phyloP scores from a whole-genome alignment of 2,113 vertebrate species.

The Columba livia region DNA sequence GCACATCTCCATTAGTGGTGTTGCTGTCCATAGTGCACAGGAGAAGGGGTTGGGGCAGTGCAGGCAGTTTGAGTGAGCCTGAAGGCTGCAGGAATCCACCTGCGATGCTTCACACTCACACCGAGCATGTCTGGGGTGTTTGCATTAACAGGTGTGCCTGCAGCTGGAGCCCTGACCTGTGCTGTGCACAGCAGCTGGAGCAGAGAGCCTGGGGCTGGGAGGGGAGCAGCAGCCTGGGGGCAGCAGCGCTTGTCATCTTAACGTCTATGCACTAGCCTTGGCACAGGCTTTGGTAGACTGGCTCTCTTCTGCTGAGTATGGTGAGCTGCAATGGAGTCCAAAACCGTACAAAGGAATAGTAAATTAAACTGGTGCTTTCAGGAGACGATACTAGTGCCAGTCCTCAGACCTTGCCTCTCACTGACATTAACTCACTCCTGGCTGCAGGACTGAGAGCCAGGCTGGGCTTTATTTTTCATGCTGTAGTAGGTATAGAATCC shows the following conservation, averaged over 20 bases:
- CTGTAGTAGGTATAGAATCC: not conserved
- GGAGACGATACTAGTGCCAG: not conserved
- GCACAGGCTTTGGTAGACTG: not conserved
- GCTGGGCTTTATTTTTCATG: not conserved
- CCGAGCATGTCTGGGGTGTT: fast-evolving
- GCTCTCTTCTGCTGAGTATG: not conserved
- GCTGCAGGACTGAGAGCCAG: not conserved
- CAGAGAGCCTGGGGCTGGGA: not conserved
- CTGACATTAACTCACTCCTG: not conserved
- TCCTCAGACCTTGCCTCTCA: not conserved
- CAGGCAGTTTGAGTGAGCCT: fast-evolving
- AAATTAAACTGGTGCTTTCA: not conserved
- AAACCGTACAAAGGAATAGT: not conserved
- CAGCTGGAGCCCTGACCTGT: fast-evolving
- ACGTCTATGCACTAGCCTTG: fast-evolving
- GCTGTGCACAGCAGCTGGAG: fast-evolving
- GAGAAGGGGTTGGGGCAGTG: not conserved
- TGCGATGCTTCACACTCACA: fast-evolving
- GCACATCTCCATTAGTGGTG: fast-evolving
- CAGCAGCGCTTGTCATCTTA: fast-evolving
- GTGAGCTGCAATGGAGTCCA: not conserved
- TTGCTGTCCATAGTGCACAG: fast-evolving
- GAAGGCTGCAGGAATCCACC: not conserved
- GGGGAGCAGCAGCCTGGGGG: not conserved
- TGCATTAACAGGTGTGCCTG: fast-evolving